Evolutionary conservation across 1,140 invertebrate genomes (phyloP), one percentile per base, ranked within the genome.

Genomic region (Drosophila murphyi): DNA sequence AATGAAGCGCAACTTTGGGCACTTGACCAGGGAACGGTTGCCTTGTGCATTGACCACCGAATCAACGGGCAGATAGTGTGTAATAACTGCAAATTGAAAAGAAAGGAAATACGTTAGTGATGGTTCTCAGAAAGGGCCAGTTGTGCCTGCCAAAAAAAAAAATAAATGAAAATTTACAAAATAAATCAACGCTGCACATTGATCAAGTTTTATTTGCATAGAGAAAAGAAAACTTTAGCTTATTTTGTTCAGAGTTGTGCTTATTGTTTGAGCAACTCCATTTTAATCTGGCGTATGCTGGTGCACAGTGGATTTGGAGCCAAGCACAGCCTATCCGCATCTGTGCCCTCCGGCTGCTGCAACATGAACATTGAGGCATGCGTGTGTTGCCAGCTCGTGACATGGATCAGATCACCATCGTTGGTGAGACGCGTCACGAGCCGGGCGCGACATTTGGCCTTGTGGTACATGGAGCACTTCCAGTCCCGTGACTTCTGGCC

Each of bases 381-480:
- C 2, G 88, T 90, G 20, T 92, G 91, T 5, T 52, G 32, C 8
- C 43, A 55, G 71, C 78, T 80, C 10, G 85, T 91, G 10, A 91
- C 88, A 32, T 92, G 91, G 41, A 92, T 90, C 3, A 85, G 37
- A 64, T 91, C 85, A 1, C 91, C 91, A 3, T 10, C 28, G 0
- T 12, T 4, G 0, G 72, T 81, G 5, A 78, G 51, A 6, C 69
- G 74, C 5, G 92, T 92, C 2, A 82, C 78, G 4, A 92, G 63
- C 3, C 92, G 80, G 0, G 92, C 92, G 4, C 85, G 72, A 48
- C 92, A 92, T 68, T 91, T 90, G 37, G 82, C 81, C 76, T 90
- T 92, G 63, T 92, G 91, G 52, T 92, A 92, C 92, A 92, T 91
- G 5, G 92, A 92, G 56, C 92, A 92, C 48, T 92, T 92, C 90